Evolutionary conservation across 2,888 invertebrate species (phyloP).

Genomic region (Hololepta plana): DNA sequence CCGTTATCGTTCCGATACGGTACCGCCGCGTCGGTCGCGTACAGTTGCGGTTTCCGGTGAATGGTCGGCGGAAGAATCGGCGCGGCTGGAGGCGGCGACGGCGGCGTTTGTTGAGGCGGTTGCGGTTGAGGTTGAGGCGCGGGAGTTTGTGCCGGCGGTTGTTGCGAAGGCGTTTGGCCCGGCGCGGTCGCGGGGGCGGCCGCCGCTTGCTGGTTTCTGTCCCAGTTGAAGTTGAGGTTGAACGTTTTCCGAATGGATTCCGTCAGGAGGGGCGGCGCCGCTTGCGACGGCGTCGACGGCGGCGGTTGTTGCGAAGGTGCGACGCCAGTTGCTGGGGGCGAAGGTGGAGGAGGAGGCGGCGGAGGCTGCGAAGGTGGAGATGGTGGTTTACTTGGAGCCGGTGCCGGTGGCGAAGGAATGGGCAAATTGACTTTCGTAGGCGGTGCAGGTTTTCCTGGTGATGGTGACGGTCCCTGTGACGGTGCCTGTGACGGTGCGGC

Average conservation of each 20-base stretch:
- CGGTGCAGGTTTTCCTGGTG: constrained; percentile 5
- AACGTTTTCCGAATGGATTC: constrained; percentile 23
- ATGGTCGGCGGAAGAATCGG: not conserved
- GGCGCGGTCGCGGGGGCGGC: constrained; percentile 9
- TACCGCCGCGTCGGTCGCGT: too few species aligned
- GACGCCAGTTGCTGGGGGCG: constrained; percentile 6
- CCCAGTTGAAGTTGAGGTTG: constrained; percentile 24
- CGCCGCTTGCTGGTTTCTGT: constrained; percentile 19
- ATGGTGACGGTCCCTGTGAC: too few species aligned
- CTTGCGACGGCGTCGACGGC: constrained; percentile 7
- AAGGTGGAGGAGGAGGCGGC: constrained; percentile 5
- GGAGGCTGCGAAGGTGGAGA: constrained; percentile 3
- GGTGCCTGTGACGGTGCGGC: constrained; percentile 5
- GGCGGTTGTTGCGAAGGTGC: constrained; percentile 6
- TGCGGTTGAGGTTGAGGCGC: constrained; percentile 7
- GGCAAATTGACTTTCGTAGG: constrained; percentile 13
- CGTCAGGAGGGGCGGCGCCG: constrained; percentile 16
- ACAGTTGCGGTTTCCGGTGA: constrained; percentile 2
- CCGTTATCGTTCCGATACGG: too few species aligned
- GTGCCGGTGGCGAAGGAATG: constrained; percentile 14
- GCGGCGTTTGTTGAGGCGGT: constrained; percentile 14
- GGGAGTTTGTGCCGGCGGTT: constrained; percentile 5
- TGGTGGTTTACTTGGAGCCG: constrained; percentile 5
- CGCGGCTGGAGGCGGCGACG: constrained; percentile 5
- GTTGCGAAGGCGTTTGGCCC: constrained; percentile 9